phyloP scores from a whole-genome alignment of 2,888 invertebrate species.

The Pammene aurita region DNA sequence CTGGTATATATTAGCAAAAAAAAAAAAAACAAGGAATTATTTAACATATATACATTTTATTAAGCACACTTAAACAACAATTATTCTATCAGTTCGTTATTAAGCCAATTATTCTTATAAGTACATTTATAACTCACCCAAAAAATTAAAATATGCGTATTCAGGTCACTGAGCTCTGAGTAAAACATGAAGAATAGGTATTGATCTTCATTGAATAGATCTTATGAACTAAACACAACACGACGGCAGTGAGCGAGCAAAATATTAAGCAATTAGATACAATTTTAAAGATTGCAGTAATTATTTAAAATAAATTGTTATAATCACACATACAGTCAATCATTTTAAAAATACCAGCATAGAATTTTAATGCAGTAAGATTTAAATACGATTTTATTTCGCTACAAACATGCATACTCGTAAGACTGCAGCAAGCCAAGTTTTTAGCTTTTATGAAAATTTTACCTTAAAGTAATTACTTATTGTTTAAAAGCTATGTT shows the following conservation, averaged over 20 bases:
- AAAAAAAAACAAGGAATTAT: conserved; percentile 33
- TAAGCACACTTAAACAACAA: conserved; percentile 64
- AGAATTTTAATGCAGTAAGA: too few species aligned
- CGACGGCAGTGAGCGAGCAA: conserved; percentile 38
- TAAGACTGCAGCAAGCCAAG: neutral
- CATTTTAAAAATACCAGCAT: too few species aligned
- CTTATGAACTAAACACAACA: conserved; percentile 39
- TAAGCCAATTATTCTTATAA: conserved; percentile 58
- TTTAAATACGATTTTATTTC: too few species aligned
- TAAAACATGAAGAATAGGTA: neutral
- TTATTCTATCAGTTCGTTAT: conserved; percentile 82
- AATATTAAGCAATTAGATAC: neutral
- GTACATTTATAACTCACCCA: conserved; percentile 31
- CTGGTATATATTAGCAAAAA: neutral
- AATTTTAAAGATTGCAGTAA: neutral
- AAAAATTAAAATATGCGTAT: neutral
- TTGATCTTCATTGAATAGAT: conserved; percentile 1
- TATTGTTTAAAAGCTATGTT: conserved; percentile 51
- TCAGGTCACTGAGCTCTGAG: neutral
- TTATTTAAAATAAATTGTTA: too few species aligned
- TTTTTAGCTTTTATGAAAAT: neutral
- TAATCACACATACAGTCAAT: too few species aligned
- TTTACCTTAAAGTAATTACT: neutral
- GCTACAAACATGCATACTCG: too few species aligned
- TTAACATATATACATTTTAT: conserved; percentile 64